A percentile compares a stretch with the other conserved stretches of the same genome.
Conservation (phyloP, 2,797 vertebrate genomes). For the Urocyon cinereoargenteus region DNA sequence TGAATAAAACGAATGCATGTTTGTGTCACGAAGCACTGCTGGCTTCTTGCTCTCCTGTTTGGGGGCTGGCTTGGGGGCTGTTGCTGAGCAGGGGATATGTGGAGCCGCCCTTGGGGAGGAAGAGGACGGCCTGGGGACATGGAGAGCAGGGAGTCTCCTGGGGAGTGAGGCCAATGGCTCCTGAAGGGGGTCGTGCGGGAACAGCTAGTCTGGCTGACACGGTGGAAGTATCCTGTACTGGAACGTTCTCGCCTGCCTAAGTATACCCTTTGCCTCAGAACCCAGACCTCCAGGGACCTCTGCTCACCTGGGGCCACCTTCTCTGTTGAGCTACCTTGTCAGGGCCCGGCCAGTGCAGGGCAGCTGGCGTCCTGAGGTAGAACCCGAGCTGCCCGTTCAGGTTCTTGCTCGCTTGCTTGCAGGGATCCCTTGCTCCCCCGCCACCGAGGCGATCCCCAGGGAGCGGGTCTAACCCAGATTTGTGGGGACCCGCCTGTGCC, state of each 20-base stretch:
- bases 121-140: background rate
- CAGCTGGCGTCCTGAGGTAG: background rate
- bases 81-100: background rate
- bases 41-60: slow-evolving; percentile 85
- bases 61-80: slow-evolving; percentile 38
- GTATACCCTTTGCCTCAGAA: background rate
- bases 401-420: background rate
- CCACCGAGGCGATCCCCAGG: background rate
- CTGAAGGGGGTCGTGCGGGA: background rate
- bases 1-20: slow-evolving; percentile 99
- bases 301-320: background rate
- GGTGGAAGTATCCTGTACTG: background rate
- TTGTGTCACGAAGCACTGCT: slow-evolving; percentile 91
- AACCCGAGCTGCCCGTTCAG: background rate
- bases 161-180: background rate
- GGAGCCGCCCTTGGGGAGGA: background rate
- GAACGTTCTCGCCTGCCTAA: background rate
- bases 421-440: background rate
- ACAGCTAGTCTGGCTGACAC: background rate
- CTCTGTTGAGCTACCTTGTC: background rate
- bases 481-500: background rate
- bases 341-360: background rate
- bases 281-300: background rate
- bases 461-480: background rate
- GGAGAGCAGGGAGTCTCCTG: background rate